Percentiles rank a stretch among this genome's conserved stretches.
Evolutionary conservation across 2,888 invertebrate genomes (phyloP).

Genomic region (Caenorhabditis drosophilae): DNA sequence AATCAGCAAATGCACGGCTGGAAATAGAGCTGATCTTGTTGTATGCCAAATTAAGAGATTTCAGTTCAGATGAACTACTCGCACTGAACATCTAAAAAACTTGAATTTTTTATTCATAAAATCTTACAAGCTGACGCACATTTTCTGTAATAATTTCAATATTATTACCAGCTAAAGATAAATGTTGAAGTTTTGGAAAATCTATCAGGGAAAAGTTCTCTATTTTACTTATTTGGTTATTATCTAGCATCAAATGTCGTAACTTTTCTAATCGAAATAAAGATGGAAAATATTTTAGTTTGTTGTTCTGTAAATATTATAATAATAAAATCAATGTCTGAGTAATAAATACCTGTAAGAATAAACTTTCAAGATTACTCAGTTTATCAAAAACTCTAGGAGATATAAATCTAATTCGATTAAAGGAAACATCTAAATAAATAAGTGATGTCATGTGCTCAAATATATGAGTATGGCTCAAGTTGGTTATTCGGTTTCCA

Average conservation of each 20-base stretch:
- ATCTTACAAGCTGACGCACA: background rate
- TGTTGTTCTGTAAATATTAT: slow-evolving; percentile 76
- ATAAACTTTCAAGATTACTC: slow-evolving; percentile 80
- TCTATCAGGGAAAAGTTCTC: slow-evolving; percentile 73
- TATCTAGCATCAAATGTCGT: slow-evolving; percentile 86
- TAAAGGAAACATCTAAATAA: slow-evolving; percentile 83
- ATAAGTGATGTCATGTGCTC: slow-evolving; percentile 80
- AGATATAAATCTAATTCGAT: slow-evolving; percentile 80
- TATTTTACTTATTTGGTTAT: slow-evolving; percentile 85
- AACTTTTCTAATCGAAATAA: slow-evolving; percentile 80
- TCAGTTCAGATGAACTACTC: slow-evolving; percentile 45
- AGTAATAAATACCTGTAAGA: slow-evolving; percentile 70
- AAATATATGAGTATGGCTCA: slow-evolving; percentile 76
- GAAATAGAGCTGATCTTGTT: slow-evolving; percentile 55
- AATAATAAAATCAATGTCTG: background rate
- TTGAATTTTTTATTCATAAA: background rate
- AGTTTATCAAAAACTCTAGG: slow-evolving; percentile 80
- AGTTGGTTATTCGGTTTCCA: slow-evolving; percentile 46
- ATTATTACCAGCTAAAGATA: slow-evolving; percentile 66
- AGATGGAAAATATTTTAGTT: slow-evolving; percentile 81
- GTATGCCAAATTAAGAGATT: slow-evolving; percentile 56
- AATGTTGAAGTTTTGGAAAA: slow-evolving; percentile 73
- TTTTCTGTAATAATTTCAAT: slow-evolving; percentile 56
- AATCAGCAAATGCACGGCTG: slow-evolving; percentile 38
- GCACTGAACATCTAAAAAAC: slow-evolving; percentile 52